Evolutionary conservation across 2,888 invertebrate genomes (phyloP).

Genomic region (Cenopis cana): DNA sequence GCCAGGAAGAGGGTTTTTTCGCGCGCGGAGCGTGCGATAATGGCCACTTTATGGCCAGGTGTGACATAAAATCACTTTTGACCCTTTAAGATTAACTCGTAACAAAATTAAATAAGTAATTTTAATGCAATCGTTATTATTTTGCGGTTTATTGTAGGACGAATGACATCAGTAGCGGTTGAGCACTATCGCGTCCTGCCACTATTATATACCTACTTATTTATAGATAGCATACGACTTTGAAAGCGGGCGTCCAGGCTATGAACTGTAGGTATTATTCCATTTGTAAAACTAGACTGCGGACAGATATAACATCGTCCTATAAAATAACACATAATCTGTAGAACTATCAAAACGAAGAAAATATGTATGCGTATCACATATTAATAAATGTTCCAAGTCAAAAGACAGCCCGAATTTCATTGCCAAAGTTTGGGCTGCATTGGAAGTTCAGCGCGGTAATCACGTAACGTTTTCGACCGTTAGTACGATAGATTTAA

Average conservation of each 20-base stretch:
- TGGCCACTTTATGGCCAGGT: no score
- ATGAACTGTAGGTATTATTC: background rate
- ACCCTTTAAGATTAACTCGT: background rate
- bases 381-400: no score
- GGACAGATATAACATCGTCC: background rate
- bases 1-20: no score
- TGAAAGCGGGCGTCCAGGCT: constrained; percentile 3
- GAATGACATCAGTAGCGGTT: background rate
- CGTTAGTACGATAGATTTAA: no score
- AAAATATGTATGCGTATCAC: no score
- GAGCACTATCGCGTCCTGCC: background rate
- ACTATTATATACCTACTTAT: background rate
- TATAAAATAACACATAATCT: background rate
- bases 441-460: no score
- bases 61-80: background rate
- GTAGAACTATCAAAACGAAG: no score
- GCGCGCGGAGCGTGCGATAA: no score
- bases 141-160: background rate
- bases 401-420: no score
- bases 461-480: no score
- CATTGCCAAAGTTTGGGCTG: no score
- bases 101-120: background rate
- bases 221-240: background rate
- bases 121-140: background rate
- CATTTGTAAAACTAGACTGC: background rate